phyloP scores from a whole-genome alignment of 30 jellyfish, hydroid and myxozoan genomes.

The Cassiopea andromeda region DNA sequence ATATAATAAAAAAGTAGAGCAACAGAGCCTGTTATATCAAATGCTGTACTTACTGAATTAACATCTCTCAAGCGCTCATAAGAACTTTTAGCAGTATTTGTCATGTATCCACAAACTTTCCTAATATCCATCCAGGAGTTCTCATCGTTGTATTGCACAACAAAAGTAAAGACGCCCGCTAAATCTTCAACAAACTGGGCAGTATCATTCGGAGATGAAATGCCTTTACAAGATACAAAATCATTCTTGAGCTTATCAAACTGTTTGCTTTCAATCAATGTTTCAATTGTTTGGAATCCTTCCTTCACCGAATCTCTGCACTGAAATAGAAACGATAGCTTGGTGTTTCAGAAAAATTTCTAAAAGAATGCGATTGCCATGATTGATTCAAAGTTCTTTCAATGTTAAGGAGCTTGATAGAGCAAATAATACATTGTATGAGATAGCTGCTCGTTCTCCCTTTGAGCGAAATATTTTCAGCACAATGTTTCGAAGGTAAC shows the following conservation, averaged over 20 bases:
- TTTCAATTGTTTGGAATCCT: conserved; percentile 55
- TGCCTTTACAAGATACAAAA: conserved; percentile 67
- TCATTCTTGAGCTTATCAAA: conserved; percentile 50
- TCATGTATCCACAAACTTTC: conserved; percentile 71
- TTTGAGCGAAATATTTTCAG: too few relatives aligned
- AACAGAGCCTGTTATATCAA: background rate
- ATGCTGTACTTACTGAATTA: conserved; percentile 39
- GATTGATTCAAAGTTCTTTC: background rate
- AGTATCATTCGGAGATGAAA: conserved; percentile 71
- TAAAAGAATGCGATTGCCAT: background rate
- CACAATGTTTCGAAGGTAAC: too few relatives aligned
- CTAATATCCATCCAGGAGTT: conserved; percentile 67
- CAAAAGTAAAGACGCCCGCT: conserved; percentile 66
- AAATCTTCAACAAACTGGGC: conserved; percentile 51
- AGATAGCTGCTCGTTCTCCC: too few relatives aligned
- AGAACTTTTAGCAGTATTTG: conserved; percentile 48
- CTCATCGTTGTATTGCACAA: conserved; percentile 75
- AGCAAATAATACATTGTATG: too few relatives aligned
- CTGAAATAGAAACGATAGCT: conserved; percentile 5
- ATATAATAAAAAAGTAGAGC: too few relatives aligned
- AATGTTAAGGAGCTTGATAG: too few relatives aligned
- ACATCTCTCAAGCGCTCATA: conserved; percentile 67
- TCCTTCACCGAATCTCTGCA: conserved; percentile 62
- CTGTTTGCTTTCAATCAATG: conserved; percentile 41
- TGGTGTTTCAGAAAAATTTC: background rate